Evolutionary conservation across 2,113 vertebrate genomes (phyloP).

Genomic region (Benitochromis conjunctus): DNA sequence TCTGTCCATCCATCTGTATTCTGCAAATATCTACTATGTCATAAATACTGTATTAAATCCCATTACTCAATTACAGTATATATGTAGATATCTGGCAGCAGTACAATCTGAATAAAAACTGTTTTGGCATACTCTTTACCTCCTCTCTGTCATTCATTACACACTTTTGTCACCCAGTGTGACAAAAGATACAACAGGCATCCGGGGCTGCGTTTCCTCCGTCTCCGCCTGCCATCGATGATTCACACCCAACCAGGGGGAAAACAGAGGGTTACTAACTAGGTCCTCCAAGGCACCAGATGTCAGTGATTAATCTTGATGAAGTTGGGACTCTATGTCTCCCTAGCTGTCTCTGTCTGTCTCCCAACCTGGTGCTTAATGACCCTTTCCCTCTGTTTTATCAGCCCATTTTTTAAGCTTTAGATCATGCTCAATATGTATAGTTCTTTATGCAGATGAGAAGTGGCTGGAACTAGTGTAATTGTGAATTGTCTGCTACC

Average conservation of each 20-base stretch:
- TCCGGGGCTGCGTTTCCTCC: constrained; percentile 41
- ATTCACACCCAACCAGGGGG: constrained; percentile 61
- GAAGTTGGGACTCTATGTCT: constrained; percentile 65
- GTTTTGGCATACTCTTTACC: constrained; percentile 12
- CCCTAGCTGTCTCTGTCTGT: constrained; percentile 53
- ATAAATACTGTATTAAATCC: constrained; percentile 3
- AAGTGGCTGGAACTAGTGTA: not conserved
- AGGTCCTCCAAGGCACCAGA: constrained; percentile 72
- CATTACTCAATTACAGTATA: not conserved
- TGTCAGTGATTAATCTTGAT: constrained; percentile 74
- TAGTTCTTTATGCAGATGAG: constrained; percentile 42
- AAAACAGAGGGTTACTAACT: constrained; percentile 70
- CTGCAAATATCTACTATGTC: not conserved
- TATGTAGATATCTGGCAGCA: not conserved
- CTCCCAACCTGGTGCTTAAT: constrained; percentile 68
- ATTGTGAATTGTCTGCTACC: not conserved
- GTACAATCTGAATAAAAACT: not conserved
- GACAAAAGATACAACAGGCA: constrained; percentile 63
- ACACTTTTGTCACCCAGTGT: constrained; percentile 49
- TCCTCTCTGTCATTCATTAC: constrained; percentile 34
- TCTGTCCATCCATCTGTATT: not conserved
- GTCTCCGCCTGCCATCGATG: constrained; percentile 57
- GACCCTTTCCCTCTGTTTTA: constrained; percentile 65
- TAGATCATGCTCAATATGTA: constrained; percentile 53
- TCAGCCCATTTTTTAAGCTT: constrained; percentile 57